Percentiles rank a stretch among this genome's conserved stretches.
These are phyloP conservation scores for Galaxias olidus DNA, from an alignment of 2,797 vertebrate genomes.

Conservation along the genomic window DNA sequence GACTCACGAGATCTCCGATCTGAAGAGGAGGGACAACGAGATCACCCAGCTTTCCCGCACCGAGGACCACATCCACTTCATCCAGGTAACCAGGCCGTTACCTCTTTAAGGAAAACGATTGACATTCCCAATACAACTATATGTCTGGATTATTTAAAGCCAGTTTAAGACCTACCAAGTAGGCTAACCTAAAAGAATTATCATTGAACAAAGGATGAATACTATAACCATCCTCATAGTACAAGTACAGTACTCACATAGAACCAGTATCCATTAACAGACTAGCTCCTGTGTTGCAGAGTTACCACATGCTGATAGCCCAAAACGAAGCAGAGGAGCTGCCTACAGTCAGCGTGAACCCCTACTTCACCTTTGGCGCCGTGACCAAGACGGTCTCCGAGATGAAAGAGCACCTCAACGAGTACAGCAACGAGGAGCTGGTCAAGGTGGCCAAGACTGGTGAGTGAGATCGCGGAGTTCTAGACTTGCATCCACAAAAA, in stretches of 20 bases:
- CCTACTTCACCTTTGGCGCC: conserved; percentile 77
- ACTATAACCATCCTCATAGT: too few relatives aligned
- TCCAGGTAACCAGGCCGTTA: conserved; percentile 68
- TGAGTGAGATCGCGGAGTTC: conserved; percentile 42
- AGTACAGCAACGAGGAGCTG: conserved; percentile 79
- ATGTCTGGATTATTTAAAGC: too few relatives aligned
- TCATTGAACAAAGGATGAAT: too few relatives aligned
- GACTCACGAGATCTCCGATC: conserved; percentile 75
- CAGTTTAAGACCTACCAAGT: too few relatives aligned
- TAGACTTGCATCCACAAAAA: background rate
- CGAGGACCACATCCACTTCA: conserved; percentile 84
- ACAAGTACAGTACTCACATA: too few relatives aligned
- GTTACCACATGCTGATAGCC: conserved; percentile 79
- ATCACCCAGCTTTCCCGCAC: conserved; percentile 81
- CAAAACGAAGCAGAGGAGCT: conserved; percentile 81
- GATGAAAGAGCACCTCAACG: conserved; percentile 80
- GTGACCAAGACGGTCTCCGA: conserved; percentile 79
- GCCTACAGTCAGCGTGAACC: conserved; percentile 77
- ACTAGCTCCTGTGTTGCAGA: conserved; percentile 44
- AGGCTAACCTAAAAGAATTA: too few relatives aligned
- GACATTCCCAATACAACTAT: too few relatives aligned
- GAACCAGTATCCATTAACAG: too few relatives aligned
- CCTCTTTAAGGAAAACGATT: too few relatives aligned
- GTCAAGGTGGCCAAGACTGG: conserved; percentile 77
- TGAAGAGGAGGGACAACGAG: conserved; percentile 78